Conservation (phyloP, 2,113 vertebrate species). For the Hystrix brachyura region DNA sequence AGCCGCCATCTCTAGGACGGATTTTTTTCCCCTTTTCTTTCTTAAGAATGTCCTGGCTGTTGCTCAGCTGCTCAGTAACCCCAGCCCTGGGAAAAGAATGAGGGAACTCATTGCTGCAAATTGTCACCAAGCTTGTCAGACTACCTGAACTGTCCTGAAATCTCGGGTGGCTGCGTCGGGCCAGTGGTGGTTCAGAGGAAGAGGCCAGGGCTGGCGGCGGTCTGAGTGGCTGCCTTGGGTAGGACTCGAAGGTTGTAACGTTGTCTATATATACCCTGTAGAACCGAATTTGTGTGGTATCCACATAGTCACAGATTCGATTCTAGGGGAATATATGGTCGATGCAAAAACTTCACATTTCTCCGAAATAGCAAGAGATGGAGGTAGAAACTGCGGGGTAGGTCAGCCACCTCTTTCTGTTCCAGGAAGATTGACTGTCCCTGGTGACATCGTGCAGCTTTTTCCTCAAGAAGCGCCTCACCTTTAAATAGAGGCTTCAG, state of each 20-base stretch:
- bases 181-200: constrained; percentile 72
- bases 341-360: constrained; percentile 98
- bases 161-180: constrained; percentile 71
- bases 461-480: constrained; percentile 65
- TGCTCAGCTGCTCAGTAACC: constrained; percentile 39
- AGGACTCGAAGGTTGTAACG: constrained; percentile 89
- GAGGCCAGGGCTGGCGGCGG: constrained; percentile 76
- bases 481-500: constrained; percentile 71
- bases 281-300: constrained; percentile 95
- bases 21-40: constrained; percentile 53
- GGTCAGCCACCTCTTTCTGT: constrained; percentile 78
- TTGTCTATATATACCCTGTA: constrained; percentile 97
- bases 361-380: constrained; percentile 85
- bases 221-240: constrained; percentile 77
- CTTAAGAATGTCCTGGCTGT: constrained; percentile 57
- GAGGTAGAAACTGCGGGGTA: constrained; percentile 65
- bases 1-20: constrained; percentile 35
- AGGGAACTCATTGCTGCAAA: constrained; percentile 76
- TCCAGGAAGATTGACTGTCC: constrained; percentile 70
- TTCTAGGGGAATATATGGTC: constrained; percentile 99
- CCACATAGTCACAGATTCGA: constrained; percentile 99
- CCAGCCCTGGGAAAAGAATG: constrained; percentile 11
- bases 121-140: constrained; percentile 70
- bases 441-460: constrained; percentile 65
- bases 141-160: constrained; percentile 78